Conservation (phyloP, 2,113 vertebrate species). For the Cavia aperea region DNA sequence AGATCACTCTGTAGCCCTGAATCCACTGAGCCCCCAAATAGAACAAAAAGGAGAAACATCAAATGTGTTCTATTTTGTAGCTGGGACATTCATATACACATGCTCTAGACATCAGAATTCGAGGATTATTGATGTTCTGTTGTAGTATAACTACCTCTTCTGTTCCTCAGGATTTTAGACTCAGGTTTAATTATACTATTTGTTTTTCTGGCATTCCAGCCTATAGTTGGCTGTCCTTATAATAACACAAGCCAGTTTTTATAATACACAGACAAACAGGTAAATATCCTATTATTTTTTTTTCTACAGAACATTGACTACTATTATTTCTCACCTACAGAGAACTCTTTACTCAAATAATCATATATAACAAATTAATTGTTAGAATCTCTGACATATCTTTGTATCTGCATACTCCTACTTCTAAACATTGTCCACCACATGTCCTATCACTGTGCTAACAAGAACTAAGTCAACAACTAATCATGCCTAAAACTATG, state of each 20-base stretch:
- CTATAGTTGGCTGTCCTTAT: neutral
- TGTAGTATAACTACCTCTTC: neutral
- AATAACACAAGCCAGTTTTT: neutral
- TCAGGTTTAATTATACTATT: too few relatives aligned
- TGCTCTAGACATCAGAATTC: neutral
- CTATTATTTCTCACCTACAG: neutral
- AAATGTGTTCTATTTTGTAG: neutral
- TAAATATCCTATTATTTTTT: neutral
- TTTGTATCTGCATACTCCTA: neutral
- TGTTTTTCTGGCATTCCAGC: neutral
- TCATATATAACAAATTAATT: neutral
- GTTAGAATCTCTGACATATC: neutral
- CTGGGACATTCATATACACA: neutral
- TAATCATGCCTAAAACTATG: neutral
- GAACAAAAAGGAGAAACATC: neutral
- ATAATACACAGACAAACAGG: neutral
- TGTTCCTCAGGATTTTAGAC: neutral
- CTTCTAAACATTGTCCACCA: neutral
- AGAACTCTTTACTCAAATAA: neutral
- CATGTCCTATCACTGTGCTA: neutral
- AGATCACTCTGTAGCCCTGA: neutral
- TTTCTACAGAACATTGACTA: neutral
- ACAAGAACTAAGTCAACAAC: neutral
- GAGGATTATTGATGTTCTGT: neutral
- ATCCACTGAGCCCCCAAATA: neutral